Percentiles rank a stretch among this genome's conserved stretches.
phyloP scores from a whole-genome alignment of 2,113 vertebrate genomes.

The Lynx canadensis region DNA sequence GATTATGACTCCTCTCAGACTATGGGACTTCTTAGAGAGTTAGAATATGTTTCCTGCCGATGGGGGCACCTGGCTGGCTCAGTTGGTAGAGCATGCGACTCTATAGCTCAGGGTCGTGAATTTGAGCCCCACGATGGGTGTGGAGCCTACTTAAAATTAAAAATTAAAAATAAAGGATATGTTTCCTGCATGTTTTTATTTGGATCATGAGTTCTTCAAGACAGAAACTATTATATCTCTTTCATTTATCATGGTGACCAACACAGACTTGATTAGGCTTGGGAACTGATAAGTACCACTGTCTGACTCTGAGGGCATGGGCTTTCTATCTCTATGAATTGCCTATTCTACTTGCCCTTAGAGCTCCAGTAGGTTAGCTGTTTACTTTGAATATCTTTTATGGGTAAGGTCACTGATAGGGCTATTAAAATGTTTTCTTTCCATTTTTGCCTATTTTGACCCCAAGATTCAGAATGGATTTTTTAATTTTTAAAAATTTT shows the following conservation, averaged over 20 bases:
- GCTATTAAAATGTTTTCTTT: background rate
- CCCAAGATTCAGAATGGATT: background rate
- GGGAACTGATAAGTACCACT: background rate
- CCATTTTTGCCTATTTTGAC: background rate
- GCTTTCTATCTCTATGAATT: background rate
- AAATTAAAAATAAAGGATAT: background rate
- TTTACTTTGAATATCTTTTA: background rate
- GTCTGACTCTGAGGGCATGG: background rate
- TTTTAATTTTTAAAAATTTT: background rate
- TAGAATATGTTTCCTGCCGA: background rate
- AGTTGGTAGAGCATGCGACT: too few species aligned
- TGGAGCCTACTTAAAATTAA: too few species aligned
- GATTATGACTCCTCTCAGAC: background rate
- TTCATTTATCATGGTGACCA: background rate
- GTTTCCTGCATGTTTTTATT: background rate
- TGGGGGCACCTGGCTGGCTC: too few species aligned
- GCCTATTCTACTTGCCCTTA: background rate
- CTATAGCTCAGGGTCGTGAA: too few species aligned
- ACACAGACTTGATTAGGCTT: background rate
- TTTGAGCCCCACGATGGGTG: too few species aligned
- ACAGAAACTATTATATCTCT: background rate
- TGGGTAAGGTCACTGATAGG: background rate
- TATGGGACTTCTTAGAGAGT: background rate
- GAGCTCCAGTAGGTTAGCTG: background rate
- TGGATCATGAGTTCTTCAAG: background rate